Evolutionary conservation across 2,113 vertebrate genomes (phyloP), one percentile per base, ranked within the genome.

Genomic region (Pseudopodoces humilis): DNA sequence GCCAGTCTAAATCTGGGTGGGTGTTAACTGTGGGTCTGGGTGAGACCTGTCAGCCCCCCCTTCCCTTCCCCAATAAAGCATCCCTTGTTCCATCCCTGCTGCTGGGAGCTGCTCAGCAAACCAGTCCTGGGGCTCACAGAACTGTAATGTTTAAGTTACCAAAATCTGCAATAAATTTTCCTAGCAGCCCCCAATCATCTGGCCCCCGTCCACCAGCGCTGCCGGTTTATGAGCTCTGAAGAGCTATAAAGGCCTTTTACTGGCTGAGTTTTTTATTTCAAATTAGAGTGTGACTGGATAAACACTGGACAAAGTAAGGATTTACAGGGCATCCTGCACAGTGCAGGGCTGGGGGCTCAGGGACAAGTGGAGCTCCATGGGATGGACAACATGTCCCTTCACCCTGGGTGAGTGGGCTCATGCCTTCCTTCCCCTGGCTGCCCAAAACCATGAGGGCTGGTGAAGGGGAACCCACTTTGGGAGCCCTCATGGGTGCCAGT

Each of bases 151-250:
- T 96, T 95, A 82, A 94, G 86, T 96, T 96, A 95, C 82, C 93
- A 68, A 96, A 94, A 96, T 94, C 95, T 94, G 96, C 72, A 94
- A 94, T 96, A 96, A 96, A 96, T 96, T 96, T 94, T 85, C 94
- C 83, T 60, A 7, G 76, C 43, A 13, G 94, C 83, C 93, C 88
- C 92, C 92, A 72, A 76, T 91, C 94, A 86, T 81, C 84, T 70
- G 87, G 92, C 59, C 80, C 93, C 87, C 7, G 5, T 44, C 69
- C 24, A 43, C 88, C 41, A 2, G 88, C 5, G 0, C 94, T 94
- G 92, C 91, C 62, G 67, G 79, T 97, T 97, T 97, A 96, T 28
- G 86, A 95, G 96, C 89, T 89, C 95, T 94, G 92, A 94, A 95
- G 96, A 94, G 59, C 94, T 89, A 46, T 95, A 96, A 97, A 97